phyloP scores from a whole-genome alignment of 2,113 vertebrate genomes.

The Probosciger aterrimus region DNA sequence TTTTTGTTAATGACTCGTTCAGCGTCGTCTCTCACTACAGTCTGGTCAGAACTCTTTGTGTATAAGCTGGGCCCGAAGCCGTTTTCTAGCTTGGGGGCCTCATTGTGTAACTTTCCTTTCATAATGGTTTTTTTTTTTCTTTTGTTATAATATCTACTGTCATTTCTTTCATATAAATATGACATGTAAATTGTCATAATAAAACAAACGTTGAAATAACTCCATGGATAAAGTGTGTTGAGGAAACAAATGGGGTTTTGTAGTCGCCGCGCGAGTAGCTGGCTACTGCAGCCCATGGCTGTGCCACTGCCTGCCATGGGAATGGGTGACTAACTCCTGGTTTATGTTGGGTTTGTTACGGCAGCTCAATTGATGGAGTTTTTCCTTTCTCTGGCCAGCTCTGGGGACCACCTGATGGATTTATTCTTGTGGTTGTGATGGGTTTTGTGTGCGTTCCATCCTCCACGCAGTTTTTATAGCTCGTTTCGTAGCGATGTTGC shows the following conservation, averaged over 20 bases:
- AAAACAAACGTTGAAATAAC: conserved; percentile 75
- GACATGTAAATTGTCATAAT: conserved; percentile 98
- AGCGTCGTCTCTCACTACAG: conserved; percentile 82
- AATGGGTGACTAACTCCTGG: background rate
- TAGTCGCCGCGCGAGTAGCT: fast-evolving
- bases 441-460: background rate
- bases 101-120: conserved; percentile 82
- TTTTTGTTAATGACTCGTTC: conserved; percentile 83
- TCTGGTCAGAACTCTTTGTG: conserved; percentile 77
- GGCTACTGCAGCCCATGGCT: background rate
- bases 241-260: conserved; percentile 13
- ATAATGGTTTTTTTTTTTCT: conserved; percentile 54
- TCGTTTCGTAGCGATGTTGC: background rate
- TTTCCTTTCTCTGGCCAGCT: background rate
- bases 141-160: conserved; percentile 88
- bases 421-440: background rate
- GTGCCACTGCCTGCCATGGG: background rate
- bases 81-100: conserved; percentile 80
- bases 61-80: conserved; percentile 78
- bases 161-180: conserved; percentile 91
- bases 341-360: background rate
- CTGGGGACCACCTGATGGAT: background rate
- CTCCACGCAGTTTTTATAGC: background rate
- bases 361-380: background rate
- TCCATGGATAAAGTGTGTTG: conserved; percentile 61